phyloP scores from a whole-genome alignment of 1,140 invertebrate genomes.

The Drosophila suzukii region DNA sequence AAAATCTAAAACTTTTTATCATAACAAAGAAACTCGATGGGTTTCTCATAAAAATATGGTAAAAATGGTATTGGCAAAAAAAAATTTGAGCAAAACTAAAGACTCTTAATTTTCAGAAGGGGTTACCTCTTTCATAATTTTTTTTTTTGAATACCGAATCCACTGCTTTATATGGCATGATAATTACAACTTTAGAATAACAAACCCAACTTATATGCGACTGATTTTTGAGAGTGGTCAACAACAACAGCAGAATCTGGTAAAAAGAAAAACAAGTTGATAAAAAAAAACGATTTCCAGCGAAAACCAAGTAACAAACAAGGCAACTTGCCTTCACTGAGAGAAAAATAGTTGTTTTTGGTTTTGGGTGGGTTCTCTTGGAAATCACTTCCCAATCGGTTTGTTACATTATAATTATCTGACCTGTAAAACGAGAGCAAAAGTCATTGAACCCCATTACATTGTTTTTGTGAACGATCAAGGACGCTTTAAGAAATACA shows the following conservation, averaged over 20 bases:
- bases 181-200: background rate
- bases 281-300: conserved; percentile 36
- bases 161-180: background rate
- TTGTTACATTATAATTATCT: conserved; percentile 7
- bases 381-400: background rate
- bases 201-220: background rate
- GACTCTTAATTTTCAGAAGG: no score
- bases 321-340: conserved; percentile 17
- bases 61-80: no score
- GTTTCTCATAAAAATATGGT: no score
- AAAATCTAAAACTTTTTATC: no score
- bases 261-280: conserved; percentile 34
- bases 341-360: conserved; percentile 9
- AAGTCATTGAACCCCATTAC: conserved; percentile 31
- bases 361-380: background rate
- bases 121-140: no score
- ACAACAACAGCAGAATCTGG: conserved; percentile 20
- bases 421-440: conserved; percentile 23
- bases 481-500: conserved; percentile 28
- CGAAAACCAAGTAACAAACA: conserved; percentile 16
- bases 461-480: conserved; percentile 42
- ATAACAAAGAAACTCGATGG: no score
- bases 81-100: no score
- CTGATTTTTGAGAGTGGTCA: background rate
- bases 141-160: no score